Evolutionary conservation across 2,797 vertebrate genomes (phyloP).

Genomic region (Anas bernieri): DNA sequence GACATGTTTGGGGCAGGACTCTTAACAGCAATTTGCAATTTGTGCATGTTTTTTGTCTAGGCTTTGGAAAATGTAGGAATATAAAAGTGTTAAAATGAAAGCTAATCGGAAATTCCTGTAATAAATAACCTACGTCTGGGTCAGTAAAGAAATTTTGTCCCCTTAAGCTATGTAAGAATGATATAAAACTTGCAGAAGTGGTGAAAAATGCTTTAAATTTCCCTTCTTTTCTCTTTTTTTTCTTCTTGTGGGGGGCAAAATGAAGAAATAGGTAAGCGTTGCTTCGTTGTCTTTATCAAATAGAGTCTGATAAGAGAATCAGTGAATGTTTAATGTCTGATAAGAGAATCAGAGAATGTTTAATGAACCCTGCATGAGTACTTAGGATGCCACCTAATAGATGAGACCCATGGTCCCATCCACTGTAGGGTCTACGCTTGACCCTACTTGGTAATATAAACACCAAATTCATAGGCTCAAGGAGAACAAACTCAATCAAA

Average conservation of each 20-base stretch:
- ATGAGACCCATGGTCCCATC: not conserved
- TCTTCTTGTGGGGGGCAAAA: not conserved
- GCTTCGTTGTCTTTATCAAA: accelerated
- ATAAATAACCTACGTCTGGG: not conserved
- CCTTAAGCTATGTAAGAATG: too few species aligned
- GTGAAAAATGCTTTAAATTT: not conserved
- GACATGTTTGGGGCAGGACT: not conserved
- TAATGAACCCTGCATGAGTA: not conserved
- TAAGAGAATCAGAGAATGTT: not conserved
- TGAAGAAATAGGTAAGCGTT: not conserved
- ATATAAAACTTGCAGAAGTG: accelerated
- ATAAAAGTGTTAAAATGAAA: not conserved
- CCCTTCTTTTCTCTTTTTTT: not conserved
- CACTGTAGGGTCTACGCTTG: not conserved
- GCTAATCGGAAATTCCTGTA: not conserved
- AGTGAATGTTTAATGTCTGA: too few species aligned
- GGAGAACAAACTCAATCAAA: too few species aligned
- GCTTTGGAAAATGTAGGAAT: not conserved
- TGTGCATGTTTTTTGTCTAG: accelerated
- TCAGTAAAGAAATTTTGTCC: not conserved
- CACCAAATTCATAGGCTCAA: not conserved
- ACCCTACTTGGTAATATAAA: too few species aligned
- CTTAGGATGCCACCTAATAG: too few species aligned
- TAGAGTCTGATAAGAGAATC: not conserved
- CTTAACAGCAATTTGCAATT: too few species aligned